Percentiles rank a stretch among this genome's conserved stretches.
These are phyloP conservation scores for Ametastegia equiseti DNA, from an alignment of 2,888 invertebrate genomes.

Conservation along the genomic window DNA sequence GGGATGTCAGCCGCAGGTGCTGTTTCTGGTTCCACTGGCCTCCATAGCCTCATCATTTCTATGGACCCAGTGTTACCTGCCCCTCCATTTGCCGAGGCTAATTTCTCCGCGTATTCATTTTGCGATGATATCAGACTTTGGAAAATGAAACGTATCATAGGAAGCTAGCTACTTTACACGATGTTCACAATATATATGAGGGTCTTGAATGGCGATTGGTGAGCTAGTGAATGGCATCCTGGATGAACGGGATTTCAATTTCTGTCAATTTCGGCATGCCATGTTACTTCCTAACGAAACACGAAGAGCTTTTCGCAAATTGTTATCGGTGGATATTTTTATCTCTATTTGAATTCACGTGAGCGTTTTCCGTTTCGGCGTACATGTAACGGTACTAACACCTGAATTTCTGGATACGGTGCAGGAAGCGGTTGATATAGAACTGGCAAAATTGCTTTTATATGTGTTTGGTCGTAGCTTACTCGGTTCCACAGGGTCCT, in stretches of 20 bases:
- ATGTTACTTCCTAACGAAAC: neutral
- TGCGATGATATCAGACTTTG: neutral
- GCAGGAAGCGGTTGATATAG: neutral
- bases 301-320: neutral
- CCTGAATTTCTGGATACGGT: neutral
- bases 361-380: neutral
- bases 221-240: neutral
- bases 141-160: neutral
- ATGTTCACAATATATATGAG: neutral
- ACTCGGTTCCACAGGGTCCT: neutral
- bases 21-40: slow-evolving; percentile 58
- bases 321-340: neutral
- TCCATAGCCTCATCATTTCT: neutral
- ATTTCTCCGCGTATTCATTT: neutral
- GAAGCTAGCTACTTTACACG: too few species aligned
- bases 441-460: neutral
- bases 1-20: slow-evolving; percentile 69
- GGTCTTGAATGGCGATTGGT: neutral
- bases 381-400: slow-evolving; percentile 16
- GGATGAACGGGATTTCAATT: neutral
- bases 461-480: neutral
- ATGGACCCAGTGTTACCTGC: neutral
- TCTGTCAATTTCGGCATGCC: neutral
- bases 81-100: neutral
- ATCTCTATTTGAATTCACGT: neutral